Percentiles rank a stretch among this genome's conserved stretches.
phyloP scores from a whole-genome alignment of 2,888 invertebrate genomes.

The Andrena hattorfiana region DNA sequence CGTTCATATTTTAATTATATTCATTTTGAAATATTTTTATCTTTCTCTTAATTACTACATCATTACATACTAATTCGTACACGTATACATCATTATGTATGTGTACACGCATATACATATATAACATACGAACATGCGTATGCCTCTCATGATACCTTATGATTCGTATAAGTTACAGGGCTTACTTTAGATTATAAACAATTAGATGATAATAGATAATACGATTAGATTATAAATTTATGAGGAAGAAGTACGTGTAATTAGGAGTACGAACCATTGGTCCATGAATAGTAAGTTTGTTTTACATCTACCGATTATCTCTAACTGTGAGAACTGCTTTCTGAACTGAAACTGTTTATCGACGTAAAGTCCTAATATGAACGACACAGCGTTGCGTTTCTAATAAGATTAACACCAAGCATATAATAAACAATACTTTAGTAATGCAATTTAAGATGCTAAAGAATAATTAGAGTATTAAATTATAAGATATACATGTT shows the following conservation, averaged over 20 bases:
- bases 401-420: constrained; percentile 66
- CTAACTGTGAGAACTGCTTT: constrained; percentile 51
- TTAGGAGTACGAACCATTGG: constrained; percentile 70
- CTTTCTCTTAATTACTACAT: constrained; percentile 74
- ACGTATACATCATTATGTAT: constrained; percentile 56
- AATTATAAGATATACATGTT: constrained; percentile 80
- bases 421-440: constrained; percentile 67
- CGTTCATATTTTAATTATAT: constrained; percentile 83
- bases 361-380: constrained; percentile 50
- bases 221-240: constrained; percentile 68
- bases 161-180: constrained; percentile 72
- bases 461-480: constrained; percentile 77
- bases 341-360: constrained; percentile 58
- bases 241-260: constrained; percentile 69
- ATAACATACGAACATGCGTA: constrained; percentile 46
- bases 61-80: constrained; percentile 64
- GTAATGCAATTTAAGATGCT: constrained; percentile 76
- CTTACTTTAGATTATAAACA: constrained; percentile 73
- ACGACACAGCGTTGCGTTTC: constrained; percentile 53
- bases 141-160: constrained; percentile 53
- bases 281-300: constrained; percentile 68
- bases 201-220: constrained; percentile 72
- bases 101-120: constrained; percentile 59
- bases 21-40: constrained; percentile 77
- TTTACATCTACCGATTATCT: constrained; percentile 55